Evolutionary conservation across 1,140 invertebrate genomes (phyloP).

Genomic region (Aphis craccivora): DNA sequence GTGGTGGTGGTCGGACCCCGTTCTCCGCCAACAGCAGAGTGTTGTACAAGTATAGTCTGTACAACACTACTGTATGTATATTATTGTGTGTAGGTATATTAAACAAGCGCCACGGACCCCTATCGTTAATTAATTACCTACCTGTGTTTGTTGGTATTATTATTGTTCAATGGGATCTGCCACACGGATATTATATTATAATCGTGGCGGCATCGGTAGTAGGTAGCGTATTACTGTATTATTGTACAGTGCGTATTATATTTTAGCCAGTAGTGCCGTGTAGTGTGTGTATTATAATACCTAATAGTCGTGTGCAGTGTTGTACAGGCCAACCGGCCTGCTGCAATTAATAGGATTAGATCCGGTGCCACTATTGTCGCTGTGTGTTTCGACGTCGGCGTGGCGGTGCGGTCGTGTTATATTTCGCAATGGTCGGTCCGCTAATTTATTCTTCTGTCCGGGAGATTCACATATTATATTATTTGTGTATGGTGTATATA

Average conservation of each 20-base stretch:
- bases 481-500: not conserved
- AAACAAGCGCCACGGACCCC: not conserved
- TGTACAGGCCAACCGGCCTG: not conserved
- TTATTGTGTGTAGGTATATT: not conserved
- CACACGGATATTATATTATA: not conserved
- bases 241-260: not conserved
- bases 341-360: conserved; percentile 53
- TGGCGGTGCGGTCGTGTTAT: not conserved
- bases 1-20: too few species aligned
- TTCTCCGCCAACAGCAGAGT: not conserved
- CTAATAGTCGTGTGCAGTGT: not conserved
- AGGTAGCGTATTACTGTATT: not conserved
- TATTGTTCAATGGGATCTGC: conserved; percentile 30
- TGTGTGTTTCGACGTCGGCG: not conserved
- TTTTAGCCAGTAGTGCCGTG: not conserved
- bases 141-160: not conserved
- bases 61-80: too few species aligned
- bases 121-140: conserved; percentile 43
- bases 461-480: not conserved
- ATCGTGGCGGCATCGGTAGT: not conserved
- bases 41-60: not conserved
- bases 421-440: not conserved
- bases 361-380: not conserved
- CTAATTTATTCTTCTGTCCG: conserved; percentile 41
- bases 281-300: not conserved